Conservation (phyloP, 1,140 invertebrate species). For the Daktulosphaira vitifoliae region DNA sequence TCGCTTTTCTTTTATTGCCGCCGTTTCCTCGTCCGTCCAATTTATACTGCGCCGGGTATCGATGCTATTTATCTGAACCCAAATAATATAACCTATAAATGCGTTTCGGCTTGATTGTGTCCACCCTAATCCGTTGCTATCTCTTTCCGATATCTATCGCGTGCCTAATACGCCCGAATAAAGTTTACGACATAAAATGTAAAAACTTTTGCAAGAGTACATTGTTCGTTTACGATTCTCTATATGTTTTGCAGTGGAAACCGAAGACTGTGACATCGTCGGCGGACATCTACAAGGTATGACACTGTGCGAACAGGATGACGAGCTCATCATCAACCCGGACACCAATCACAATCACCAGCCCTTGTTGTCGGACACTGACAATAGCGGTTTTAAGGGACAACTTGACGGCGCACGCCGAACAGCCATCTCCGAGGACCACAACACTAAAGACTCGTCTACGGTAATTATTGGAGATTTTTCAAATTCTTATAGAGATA, state of each 20-base stretch:
- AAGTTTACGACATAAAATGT: too few relatives aligned
- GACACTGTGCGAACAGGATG: slow-evolving; percentile 24
- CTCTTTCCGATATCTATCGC: too few relatives aligned
- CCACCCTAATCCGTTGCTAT: too few relatives aligned
- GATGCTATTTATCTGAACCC: slow-evolving; percentile 21
- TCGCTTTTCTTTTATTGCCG: slow-evolving; percentile 30
- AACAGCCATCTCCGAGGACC: not conserved
- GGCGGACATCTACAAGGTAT: not conserved
- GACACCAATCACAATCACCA: slow-evolving; percentile 30
- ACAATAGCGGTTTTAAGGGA: not conserved
- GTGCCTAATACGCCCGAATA: too few relatives aligned
- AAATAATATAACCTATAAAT: slow-evolving; percentile 26
- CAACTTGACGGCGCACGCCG: not conserved
- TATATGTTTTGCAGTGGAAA: slow-evolving; percentile 16
- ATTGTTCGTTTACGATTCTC: too few relatives aligned
- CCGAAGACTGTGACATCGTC: slow-evolving; percentile 13
- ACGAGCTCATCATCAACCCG: slow-evolving; percentile 21
- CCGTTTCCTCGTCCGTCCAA: slow-evolving; percentile 4
- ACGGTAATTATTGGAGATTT: not conserved
- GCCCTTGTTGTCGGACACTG: not conserved
- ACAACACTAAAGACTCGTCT: slow-evolving; percentile 15
- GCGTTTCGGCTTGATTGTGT: slow-evolving; percentile 27
- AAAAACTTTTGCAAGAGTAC: too few relatives aligned
- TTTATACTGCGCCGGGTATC: slow-evolving; percentile 5
- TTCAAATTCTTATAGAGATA: not conserved